Percentiles rank a stretch among this genome's conserved stretches.
phyloP scores from a whole-genome alignment of 2,888 invertebrate genomes.

The Drosophila prolongata region DNA sequence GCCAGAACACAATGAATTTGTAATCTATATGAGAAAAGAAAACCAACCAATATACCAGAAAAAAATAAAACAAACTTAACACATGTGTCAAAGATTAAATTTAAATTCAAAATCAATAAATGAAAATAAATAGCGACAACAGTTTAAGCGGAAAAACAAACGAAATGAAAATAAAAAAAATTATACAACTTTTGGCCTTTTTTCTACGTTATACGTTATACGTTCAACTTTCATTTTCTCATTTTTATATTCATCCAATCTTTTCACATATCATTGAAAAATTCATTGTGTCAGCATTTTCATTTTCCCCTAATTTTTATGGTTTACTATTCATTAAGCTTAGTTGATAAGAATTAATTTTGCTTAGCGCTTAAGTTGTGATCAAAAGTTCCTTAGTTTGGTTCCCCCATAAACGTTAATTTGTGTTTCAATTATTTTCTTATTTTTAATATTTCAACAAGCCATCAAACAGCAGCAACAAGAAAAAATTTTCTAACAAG shows the following conservation, averaged over 20 bases:
- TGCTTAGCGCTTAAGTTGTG: conserved; percentile 73
- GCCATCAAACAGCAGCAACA: conserved; percentile 62
- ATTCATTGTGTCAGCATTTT: conserved; percentile 79
- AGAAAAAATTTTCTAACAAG: conserved; percentile 71
- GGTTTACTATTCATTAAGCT: conserved; percentile 39
- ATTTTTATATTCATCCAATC: conserved; percentile 32
- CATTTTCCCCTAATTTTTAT: conserved; percentile 31
- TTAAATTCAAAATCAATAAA: conserved; percentile 48
- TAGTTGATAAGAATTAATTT: conserved; percentile 53
- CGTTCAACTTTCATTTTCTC: conserved; percentile 46
- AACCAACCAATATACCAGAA: neutral
- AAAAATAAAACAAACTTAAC: conserved; percentile 6
- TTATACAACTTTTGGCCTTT: conserved; percentile 45
- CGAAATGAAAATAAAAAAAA: conserved; percentile 59
- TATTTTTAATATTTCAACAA: conserved; percentile 62
- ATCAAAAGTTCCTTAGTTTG: conserved; percentile 83
- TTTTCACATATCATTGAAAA: conserved; percentile 63
- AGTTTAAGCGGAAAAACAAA: conserved; percentile 46
- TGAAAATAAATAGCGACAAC: conserved; percentile 21
- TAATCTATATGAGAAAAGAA: conserved; percentile 66
- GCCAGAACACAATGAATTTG: conserved; percentile 81
- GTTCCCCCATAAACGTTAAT: conserved; percentile 75
- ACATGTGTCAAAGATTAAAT: conserved; percentile 41
- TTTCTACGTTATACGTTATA: conserved; percentile 8
- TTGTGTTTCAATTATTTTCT: conserved; percentile 62